A percentile compares a stretch with the other conserved stretches of the same genome.
Conservation (phyloP, 2,113 vertebrate species). For the Ailuropoda melanoleuca region DNA sequence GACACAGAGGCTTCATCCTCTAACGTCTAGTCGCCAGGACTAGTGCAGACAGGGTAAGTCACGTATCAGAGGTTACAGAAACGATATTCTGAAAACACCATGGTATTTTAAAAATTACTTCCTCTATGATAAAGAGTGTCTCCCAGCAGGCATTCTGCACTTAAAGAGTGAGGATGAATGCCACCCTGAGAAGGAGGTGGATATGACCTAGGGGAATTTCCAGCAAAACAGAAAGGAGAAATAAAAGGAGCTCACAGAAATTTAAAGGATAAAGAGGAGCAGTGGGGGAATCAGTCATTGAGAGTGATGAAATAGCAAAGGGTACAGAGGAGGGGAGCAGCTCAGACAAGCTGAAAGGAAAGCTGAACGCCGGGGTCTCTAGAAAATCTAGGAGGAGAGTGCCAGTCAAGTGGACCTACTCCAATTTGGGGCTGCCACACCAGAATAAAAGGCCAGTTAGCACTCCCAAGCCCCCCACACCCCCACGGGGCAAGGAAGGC, state of each 20-base stretch:
- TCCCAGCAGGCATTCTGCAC: background rate
- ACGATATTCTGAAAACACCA: background rate
- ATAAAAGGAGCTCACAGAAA: background rate
- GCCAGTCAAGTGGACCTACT: rapidly evolving
- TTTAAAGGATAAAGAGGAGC: background rate
- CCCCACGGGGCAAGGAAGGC: background rate
- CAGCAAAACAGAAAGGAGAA: background rate
- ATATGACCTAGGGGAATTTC: background rate
- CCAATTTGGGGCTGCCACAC: rapidly evolving
- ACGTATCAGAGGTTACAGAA: background rate
- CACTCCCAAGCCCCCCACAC: background rate
- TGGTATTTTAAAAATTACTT: background rate
- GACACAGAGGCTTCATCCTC: background rate
- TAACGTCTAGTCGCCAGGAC: background rate
- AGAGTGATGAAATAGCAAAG: background rate
- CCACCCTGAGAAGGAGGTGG: background rate
- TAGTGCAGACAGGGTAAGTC: background rate
- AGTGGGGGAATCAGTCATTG: background rate
- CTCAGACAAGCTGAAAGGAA: rapidly evolving
- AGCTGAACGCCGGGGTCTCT: no score
- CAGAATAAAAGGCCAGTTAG: background rate
- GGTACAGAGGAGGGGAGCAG: background rate
- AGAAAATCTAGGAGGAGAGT: background rate
- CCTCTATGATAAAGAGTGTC: background rate
- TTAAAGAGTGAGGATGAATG: background rate